Conservation (phyloP, 2,113 vertebrate species). For the Gopherus flavomarginatus region DNA sequence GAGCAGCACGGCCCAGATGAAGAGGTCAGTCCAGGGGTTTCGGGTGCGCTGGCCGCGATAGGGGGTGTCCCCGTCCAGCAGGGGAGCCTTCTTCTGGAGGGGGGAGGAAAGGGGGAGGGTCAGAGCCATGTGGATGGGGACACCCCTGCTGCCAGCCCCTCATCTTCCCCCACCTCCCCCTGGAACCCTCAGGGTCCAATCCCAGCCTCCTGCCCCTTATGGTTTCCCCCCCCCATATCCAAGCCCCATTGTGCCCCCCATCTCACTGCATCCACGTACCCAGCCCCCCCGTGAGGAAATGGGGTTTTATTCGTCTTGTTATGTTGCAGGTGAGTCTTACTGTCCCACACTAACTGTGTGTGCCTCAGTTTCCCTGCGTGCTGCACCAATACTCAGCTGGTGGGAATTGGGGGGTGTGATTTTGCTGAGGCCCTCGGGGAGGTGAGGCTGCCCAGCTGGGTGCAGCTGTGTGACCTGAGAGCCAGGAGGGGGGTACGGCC, state of each 20-base stretch:
- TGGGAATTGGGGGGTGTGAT: no score
- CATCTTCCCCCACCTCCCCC: background rate
- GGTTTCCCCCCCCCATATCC: background rate
- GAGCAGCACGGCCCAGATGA: slow-evolving; percentile 88
- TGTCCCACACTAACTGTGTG: no score
- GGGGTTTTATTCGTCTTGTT: no score
- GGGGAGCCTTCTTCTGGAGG: slow-evolving; percentile 56
- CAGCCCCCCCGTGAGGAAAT: no score
- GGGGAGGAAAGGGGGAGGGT: background rate
- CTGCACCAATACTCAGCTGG: no score
- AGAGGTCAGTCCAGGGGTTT: slow-evolving; percentile 84
- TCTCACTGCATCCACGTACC: background rate
- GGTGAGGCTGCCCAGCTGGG: no score
- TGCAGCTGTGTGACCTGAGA: no score
- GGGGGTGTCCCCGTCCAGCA: slow-evolving; percentile 22
- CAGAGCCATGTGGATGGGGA: background rate
- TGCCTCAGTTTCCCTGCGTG: no score
- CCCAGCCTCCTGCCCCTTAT: background rate
- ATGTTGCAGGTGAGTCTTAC: no score
- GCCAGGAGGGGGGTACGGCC: no score
- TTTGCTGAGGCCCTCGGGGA: no score
- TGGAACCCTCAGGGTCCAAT: background rate
- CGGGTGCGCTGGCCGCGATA: slow-evolving; percentile 32
- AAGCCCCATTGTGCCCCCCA: background rate
- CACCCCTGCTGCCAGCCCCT: no score